These are phyloP conservation scores for human DNA, from an alignment of 2,113 vertebrate species.

Conservation along the genomic window DNA sequence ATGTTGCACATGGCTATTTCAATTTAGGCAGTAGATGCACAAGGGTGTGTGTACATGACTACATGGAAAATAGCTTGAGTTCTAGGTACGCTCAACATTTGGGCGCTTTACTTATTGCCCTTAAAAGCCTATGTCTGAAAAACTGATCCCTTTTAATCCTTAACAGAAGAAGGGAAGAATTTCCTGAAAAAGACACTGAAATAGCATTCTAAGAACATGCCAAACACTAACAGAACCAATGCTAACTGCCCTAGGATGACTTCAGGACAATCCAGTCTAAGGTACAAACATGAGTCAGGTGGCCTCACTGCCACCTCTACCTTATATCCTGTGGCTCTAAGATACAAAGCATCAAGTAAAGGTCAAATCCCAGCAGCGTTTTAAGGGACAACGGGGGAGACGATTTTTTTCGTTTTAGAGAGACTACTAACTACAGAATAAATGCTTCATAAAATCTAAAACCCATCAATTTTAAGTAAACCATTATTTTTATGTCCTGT, in stretches of 20 bases:
- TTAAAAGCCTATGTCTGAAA: not conserved
- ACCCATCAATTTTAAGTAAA: not conserved
- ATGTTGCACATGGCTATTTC: too few species aligned
- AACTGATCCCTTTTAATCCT: not conserved
- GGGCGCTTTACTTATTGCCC: not conserved
- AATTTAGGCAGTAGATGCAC: not conserved
- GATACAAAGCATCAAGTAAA: not conserved
- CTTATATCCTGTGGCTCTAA: not conserved
- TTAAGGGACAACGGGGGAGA: not conserved
- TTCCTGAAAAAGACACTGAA: not conserved
- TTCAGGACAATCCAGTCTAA: not conserved
- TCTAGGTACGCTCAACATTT: not conserved
- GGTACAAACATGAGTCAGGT: not conserved
- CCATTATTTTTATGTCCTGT: not conserved
- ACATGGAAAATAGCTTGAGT: not conserved
- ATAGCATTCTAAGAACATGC: not conserved
- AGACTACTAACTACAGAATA: not conserved
- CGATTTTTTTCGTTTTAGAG: not conserved
- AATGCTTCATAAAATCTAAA: not conserved
- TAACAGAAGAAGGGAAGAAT: not conserved
- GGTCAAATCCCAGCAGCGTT: not conserved
- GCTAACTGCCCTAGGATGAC: rapidly evolving
- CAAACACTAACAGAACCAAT: not conserved
- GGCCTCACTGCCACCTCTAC: not conserved
- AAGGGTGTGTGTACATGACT: rapidly evolving